A percentile compares a stretch with the other conserved stretches of the same genome.
Evolutionary conservation across 2,113 vertebrate species (phyloP).

Genomic region (Sebastes fasciatus): DNA sequence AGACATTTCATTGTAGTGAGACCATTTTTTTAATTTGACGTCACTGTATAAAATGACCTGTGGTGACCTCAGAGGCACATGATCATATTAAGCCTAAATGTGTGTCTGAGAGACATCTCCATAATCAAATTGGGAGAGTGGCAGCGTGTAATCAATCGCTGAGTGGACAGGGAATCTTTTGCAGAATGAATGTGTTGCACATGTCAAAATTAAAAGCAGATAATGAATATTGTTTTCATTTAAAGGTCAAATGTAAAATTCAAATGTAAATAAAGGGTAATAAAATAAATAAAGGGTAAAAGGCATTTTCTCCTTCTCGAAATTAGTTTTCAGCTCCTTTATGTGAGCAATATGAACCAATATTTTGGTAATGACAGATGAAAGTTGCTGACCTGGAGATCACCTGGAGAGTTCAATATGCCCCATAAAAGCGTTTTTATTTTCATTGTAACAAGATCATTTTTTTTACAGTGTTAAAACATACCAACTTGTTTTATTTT

Average conservation of each 20-base stretch:
- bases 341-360: neutral
- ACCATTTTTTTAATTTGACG: too few species aligned
- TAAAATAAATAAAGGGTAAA: neutral
- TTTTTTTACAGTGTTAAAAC: neutral
- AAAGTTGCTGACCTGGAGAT: neutral
- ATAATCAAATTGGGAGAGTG: slow-evolving; percentile 28
- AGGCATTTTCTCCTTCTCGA: neutral
- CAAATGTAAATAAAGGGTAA: neutral
- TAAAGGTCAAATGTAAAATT: neutral
- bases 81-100: slow-evolving; percentile 18
- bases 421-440: too few species aligned
- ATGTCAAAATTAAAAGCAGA: neutral
- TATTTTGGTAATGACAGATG: neutral
- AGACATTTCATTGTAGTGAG: too few species aligned
- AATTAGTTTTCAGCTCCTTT: neutral
- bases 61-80: slow-evolving; percentile 5
- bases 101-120: neutral
- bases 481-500: neutral
- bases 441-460: neutral
- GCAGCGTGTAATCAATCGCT: neutral
- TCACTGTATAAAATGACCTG: too few species aligned
- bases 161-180: neutral
- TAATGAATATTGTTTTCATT: neutral
- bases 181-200: neutral
- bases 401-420: neutral